Percentiles rank a stretch among this genome's conserved stretches.
These are phyloP conservation scores for Pachyuromys duprasi DNA, from an alignment of 2,797 vertebrate species.

Conservation along the genomic window DNA sequence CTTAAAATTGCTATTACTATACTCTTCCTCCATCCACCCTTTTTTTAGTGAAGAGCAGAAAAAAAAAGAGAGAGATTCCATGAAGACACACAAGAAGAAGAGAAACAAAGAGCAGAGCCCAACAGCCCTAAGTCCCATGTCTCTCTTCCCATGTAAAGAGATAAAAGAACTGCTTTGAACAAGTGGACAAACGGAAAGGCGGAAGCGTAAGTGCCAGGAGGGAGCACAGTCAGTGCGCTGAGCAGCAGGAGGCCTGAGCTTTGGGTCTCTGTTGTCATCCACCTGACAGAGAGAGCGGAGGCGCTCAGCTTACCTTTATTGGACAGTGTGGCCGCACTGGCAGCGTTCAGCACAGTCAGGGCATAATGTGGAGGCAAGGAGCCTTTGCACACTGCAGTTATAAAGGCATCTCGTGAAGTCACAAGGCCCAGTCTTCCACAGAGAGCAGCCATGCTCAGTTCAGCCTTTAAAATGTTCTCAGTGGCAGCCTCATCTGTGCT, in stretches of 20 bases:
- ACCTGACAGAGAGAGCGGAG: neutral
- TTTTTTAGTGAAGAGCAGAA: neutral
- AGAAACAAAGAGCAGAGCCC: neutral
- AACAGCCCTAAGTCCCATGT: neutral
- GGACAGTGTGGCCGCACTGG: constrained; percentile 90
- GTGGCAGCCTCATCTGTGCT: constrained; percentile 99
- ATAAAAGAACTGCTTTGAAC: neutral
- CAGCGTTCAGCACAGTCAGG: constrained; percentile 95
- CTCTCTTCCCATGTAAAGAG: neutral
- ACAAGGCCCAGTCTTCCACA: constrained; percentile 97
- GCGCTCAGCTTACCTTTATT: constrained; percentile 92
- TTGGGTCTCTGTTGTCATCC: neutral
- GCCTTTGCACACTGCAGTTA: constrained; percentile 99
- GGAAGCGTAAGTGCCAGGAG: neutral
- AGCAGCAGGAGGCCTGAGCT: neutral
- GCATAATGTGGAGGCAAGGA: constrained; percentile 98
- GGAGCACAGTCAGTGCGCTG: neutral
- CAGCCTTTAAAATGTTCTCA: constrained; percentile 99
- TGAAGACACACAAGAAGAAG: no score
- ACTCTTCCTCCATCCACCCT: neutral
- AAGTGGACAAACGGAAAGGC: neutral
- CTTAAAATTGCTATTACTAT: constrained; percentile 18
- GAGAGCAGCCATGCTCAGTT: constrained; percentile 96
- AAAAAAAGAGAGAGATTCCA: neutral
- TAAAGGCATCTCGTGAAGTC: constrained; percentile 98